A percentile compares a stretch with the other conserved stretches of the same genome.
phyloP scores from a whole-genome alignment of 1,140 invertebrate genomes.

The Microplitis demolitor region DNA sequence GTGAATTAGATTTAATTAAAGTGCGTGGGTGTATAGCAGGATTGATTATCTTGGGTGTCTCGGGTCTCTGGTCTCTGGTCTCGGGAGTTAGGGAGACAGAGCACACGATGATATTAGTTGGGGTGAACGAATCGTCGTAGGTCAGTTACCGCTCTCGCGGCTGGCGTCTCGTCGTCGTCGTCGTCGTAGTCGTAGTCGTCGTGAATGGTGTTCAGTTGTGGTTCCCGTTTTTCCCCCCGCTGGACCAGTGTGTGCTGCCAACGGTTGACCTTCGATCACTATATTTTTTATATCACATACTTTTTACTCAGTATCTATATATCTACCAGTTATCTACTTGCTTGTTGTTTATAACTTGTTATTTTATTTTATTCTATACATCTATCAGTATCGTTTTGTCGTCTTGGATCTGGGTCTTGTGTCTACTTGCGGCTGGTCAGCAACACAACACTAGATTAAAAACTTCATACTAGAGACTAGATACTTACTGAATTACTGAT shows the following conservation, averaged over 20 bases:
- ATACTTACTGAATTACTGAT: too few species aligned
- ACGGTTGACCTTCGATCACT: slow-evolving; percentile 27
- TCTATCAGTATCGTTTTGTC: too few species aligned
- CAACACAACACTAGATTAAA: too few species aligned
- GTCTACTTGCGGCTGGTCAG: too few species aligned
- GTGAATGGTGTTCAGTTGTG: slow-evolving; percentile 28
- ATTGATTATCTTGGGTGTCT: slow-evolving; percentile 18
- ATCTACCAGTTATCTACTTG: slow-evolving; percentile 7
- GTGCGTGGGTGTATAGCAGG: not conserved
- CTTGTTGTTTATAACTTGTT: too few species aligned
- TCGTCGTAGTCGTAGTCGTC: slow-evolving; percentile 4
- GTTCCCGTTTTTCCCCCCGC: slow-evolving; percentile 9
- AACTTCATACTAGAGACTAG: too few species aligned
- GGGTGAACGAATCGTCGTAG: slow-evolving; percentile 41
- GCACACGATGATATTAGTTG: slow-evolving; percentile 13
- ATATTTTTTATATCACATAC: slow-evolving; percentile 7
- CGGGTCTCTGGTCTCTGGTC: not conserved
- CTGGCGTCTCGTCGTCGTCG: slow-evolving; percentile 13
- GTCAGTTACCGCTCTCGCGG: slow-evolving; percentile 39
- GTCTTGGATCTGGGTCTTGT: too few species aligned
- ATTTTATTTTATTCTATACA: too few species aligned
- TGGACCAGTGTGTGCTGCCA: slow-evolving; percentile 6
- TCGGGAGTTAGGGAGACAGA: not conserved
- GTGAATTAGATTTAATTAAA: not conserved
- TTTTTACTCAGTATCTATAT: slow-evolving; percentile 22